phyloP scores from a whole-genome alignment of 2,113 vertebrate species.

The Lepus timidus region DNA sequence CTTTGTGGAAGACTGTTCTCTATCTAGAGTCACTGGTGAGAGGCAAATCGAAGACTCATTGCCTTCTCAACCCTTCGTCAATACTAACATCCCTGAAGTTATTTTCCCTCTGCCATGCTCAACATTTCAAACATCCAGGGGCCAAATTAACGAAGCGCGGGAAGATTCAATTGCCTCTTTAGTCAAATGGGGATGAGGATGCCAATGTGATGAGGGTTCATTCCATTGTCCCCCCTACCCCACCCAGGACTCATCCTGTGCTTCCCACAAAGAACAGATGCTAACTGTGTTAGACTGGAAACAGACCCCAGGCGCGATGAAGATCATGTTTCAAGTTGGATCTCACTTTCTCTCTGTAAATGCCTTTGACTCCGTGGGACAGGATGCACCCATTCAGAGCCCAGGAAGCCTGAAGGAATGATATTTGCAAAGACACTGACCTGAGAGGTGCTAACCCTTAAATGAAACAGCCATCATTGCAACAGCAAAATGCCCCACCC shows the following conservation, averaged over 20 bases:
- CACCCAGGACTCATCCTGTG: neutral
- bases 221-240: neutral
- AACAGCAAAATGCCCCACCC: neutral
- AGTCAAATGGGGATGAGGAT: neutral
- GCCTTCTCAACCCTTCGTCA: neutral
- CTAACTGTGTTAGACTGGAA: neutral
- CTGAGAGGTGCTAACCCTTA: neutral
- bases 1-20: neutral
- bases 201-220: neutral
- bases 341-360: neutral
- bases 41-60: neutral
- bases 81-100: neutral
- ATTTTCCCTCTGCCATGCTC: neutral
- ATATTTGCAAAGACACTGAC: constrained; percentile 9
- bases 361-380: neutral
- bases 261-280: constrained; percentile 19
- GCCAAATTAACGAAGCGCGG: neutral
- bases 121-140: neutral
- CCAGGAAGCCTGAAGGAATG: neutral
- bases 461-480: neutral
- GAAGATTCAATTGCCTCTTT: neutral
- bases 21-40: neutral
- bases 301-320: neutral
- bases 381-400: neutral
- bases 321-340: neutral